These are phyloP conservation scores for Rhagophthalmus giganteus DNA, from an alignment of 2,888 invertebrate species.

Conservation along the genomic window DNA sequence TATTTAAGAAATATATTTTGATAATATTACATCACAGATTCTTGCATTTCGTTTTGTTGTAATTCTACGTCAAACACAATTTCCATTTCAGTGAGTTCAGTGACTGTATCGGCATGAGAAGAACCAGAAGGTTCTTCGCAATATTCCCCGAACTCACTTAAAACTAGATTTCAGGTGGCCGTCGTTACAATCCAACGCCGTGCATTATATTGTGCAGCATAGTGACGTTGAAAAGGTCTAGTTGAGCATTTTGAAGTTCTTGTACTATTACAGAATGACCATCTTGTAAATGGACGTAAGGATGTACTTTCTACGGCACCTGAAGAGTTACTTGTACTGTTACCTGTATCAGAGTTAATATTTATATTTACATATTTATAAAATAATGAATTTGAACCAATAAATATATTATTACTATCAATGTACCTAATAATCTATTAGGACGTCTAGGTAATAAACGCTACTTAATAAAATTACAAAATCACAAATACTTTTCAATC, in stretches of 20 bases:
- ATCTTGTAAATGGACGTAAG: slow-evolving; percentile 48
- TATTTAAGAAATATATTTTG: too few relatives aligned
- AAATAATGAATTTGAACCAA: not conserved
- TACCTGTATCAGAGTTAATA: slow-evolving; percentile 39
- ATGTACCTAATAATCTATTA: too few relatives aligned
- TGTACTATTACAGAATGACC: slow-evolving; percentile 48
- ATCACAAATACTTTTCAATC: too few relatives aligned
- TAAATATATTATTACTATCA: not conserved
- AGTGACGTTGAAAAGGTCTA: slow-evolving; percentile 38
- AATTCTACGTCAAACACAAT: slow-evolving; percentile 4
- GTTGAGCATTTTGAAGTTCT: slow-evolving; percentile 36
- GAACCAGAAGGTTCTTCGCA: slow-evolving; percentile 23
- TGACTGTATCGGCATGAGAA: slow-evolving; percentile 27
- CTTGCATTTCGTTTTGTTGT: slow-evolving; percentile 28
- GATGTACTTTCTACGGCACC: slow-evolving; percentile 51
- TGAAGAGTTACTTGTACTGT: slow-evolving; percentile 53
- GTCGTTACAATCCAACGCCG: slow-evolving; percentile 51
- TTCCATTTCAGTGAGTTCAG: slow-evolving; percentile 38
- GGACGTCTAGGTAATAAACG: too few relatives aligned
- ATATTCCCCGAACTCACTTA: slow-evolving; percentile 29
- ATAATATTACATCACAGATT: slow-evolving; percentile 38
- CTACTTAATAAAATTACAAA: too few relatives aligned
- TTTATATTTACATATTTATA: not conserved
- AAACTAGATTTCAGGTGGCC: slow-evolving; percentile 46
- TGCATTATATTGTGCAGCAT: slow-evolving; percentile 45